Percentiles rank a stretch among this genome's conserved stretches.
These are phyloP conservation scores for Apostichopus leukothele DNA, from an alignment of 53 echinoderm and acorn worm species.

Conservation along the genomic window DNA sequence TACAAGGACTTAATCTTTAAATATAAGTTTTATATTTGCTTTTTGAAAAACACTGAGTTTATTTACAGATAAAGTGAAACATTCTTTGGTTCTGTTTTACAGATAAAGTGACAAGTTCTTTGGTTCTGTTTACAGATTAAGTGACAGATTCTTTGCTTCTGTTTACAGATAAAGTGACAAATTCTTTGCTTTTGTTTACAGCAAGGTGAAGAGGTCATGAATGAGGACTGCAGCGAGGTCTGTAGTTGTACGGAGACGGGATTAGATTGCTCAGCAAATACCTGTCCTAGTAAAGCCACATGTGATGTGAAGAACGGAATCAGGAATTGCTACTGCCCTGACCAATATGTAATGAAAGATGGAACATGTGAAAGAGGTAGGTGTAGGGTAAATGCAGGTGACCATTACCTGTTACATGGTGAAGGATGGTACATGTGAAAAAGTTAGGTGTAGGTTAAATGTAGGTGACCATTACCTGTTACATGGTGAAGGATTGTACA, in stretches of 20 bases:
- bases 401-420: no score
- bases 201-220: neutral
- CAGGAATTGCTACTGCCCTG: conserved; percentile 2
- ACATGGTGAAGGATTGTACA: neutral
- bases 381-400: neutral
- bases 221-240: neutral
- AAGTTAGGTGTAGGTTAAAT: neutral
- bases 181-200: neutral
- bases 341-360: neutral
- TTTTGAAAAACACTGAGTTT: no score
- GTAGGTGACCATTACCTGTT: no score
- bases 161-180: neutral
- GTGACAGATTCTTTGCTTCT: neutral
- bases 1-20: no score
- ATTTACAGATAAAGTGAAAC: neutral
- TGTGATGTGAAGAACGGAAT: conserved; percentile 12
- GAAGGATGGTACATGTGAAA: neutral
- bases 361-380: neutral
- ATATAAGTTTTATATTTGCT: no score
- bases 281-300: neutral
- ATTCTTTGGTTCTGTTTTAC: neutral
- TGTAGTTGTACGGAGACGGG: neutral
- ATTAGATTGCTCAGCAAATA: neutral
- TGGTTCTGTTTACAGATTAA: neutral
- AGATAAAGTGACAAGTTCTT: neutral